phyloP scores from a whole-genome alignment of 2,888 invertebrate genomes.

The Palloptera scutellata region DNA sequence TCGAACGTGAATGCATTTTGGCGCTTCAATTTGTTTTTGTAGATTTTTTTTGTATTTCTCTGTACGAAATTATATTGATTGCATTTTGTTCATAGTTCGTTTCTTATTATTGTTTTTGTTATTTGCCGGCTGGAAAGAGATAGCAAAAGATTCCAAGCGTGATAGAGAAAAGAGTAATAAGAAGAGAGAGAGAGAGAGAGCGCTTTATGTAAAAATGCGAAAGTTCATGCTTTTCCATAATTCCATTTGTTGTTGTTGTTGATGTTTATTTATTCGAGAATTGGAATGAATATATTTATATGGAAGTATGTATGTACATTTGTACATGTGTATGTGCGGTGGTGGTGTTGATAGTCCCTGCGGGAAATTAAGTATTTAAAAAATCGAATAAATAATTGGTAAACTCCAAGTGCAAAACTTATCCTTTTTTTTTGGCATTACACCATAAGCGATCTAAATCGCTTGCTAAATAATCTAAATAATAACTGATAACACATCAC shows the following conservation, averaged over 20 bases:
- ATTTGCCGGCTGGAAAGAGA: constrained; percentile 3
- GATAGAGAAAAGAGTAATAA: too few species aligned
- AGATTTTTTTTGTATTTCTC: not conserved
- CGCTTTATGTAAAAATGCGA: not conserved
- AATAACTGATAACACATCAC: too few species aligned
- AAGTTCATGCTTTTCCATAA: not conserved
- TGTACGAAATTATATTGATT: constrained; percentile 5
- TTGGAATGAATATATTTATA: not conserved
- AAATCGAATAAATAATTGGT: too few species aligned
- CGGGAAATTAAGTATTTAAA: too few species aligned
- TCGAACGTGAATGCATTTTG: not conserved
- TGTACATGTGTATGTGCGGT: constrained; percentile 7
- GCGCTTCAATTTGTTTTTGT: constrained; percentile 1
- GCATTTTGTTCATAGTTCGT: not conserved
- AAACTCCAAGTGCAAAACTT: too few species aligned
- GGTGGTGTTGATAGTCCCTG: too few species aligned
- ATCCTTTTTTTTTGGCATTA: too few species aligned
- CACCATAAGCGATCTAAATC: too few species aligned
- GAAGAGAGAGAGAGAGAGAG: not conserved
- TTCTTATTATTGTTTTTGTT: not conserved
- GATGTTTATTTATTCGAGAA: not conserved
- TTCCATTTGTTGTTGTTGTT: not conserved
- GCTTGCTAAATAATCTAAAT: too few species aligned
- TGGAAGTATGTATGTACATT: not conserved
- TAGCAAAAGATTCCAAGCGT: not conserved